Evolutionary conservation across 1,140 invertebrate genomes (phyloP), one percentile per base, ranked within the genome.

Genomic region (Cyclargus thomasi): DNA sequence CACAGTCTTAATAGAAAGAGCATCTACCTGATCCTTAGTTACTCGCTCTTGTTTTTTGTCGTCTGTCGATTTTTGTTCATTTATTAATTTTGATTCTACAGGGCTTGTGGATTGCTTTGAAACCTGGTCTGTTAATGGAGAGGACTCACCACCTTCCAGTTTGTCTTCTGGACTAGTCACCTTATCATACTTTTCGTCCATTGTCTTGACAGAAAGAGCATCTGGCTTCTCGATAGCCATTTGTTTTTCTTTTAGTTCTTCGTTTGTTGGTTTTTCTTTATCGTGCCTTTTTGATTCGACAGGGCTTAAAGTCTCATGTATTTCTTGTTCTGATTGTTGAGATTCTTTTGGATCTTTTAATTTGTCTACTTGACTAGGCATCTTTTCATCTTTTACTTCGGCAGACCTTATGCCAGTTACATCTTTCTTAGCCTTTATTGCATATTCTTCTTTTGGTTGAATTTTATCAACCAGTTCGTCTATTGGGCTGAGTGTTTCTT

Each of bases 101-200:
- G 69, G 74, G 17, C 70, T 72, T 11, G 53, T 10, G 0, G 23
- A 23, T 59, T 72, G 72, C 1, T 75, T 68, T 1, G 22, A n/a
- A 39, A 16, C 10, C 4, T 39, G 39, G 53, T 36, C 64, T 67
- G 57, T 20, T n/a, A 39, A 35, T 39, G 17, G 8, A 17, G 53
- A 6, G 1, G 8, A 11, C n/a, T 53, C 17, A 16, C 17, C 62
- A 3, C 63, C 62, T 55, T 63, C 63, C 29, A 8, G 23, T 22
- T 23, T n/a, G 0, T 68, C 7, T 16, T 35, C 53, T 53, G 66
- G 70, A 17, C 62, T 70, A 2, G 65, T 21, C 20, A 23, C n/a
- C 23, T 78, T 75, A 0, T 70, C 69, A 1, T n/a, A 47, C 62
- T 64, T 62, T 55, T 67, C 72, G 0, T 22, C 16, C 4, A 62